These are phyloP conservation scores for Pseudomyrmex cubaensis DNA, from an alignment of 1,140 invertebrate genomes.

Conservation along the genomic window DNA sequence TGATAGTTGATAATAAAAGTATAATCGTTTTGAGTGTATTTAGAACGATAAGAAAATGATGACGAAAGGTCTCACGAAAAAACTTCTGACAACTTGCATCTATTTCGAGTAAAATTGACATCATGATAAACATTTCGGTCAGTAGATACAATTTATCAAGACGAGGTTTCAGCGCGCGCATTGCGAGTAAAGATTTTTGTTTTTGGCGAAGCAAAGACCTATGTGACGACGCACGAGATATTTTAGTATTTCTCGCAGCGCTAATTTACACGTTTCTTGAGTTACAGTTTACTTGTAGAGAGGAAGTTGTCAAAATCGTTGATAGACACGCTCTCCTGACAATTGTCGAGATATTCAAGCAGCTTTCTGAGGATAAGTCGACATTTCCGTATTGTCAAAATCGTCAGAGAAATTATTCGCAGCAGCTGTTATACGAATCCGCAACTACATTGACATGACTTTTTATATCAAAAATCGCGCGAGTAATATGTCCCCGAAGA, in stretches of 20 bases:
- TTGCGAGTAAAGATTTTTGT: neutral
- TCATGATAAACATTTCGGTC: neutral
- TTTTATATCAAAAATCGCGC: conserved; percentile 30
- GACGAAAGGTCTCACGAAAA: neutral
- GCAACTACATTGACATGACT: neutral
- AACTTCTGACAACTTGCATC: neutral
- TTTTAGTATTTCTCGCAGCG: conserved; percentile 1
- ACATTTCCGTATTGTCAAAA: neutral
- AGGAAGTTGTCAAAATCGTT: conserved; percentile 43
- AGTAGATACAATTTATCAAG: conserved; percentile 14
- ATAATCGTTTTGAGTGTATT: no score
- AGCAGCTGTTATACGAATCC: neutral
- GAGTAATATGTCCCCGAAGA: neutral
- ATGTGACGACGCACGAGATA: conserved; percentile 36
- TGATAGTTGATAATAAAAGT: neutral
- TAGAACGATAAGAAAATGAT: neutral
- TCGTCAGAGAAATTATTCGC: neutral
- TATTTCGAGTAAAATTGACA: conserved; percentile 45
- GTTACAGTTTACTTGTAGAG: neutral
- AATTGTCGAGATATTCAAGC: conserved; percentile 1
- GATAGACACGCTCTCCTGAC: conserved; percentile 7
- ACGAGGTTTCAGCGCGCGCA: neutral
- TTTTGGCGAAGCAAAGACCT: conserved; percentile 29
- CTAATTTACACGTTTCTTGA: conserved; percentile 11
- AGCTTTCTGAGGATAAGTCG: neutral